These are phyloP conservation scores for Euphydryas editha DNA, from an alignment of 2,888 invertebrate species.

Conservation along the genomic window DNA sequence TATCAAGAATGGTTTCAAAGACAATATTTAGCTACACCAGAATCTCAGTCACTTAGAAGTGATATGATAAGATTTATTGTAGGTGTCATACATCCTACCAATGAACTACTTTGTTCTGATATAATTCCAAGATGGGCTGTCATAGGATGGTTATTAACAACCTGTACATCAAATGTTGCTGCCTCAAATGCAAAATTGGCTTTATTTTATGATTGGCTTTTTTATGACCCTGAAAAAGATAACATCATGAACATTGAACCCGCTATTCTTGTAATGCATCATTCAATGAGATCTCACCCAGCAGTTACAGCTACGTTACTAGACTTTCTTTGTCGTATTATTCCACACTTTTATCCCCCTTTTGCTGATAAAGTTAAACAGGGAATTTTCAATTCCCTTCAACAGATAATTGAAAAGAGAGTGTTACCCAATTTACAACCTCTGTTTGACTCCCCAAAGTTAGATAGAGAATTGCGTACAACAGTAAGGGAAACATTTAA, in stretches of 20 bases:
- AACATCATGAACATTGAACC: conserved; percentile 98
- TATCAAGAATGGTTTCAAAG: conserved; percentile 98
- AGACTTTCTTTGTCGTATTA: conserved; percentile 96
- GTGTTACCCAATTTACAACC: conserved; percentile 94
- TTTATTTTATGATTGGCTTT: conserved; percentile 96
- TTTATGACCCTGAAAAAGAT: conserved; percentile 95
- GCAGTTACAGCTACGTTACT: conserved; percentile 94
- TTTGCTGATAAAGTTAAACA: conserved; percentile 90
- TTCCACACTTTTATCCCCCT: conserved; percentile 93
- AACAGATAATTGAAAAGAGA: conserved; percentile 95
- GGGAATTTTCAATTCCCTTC: conserved; percentile 92
- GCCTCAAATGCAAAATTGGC: conserved; percentile 96
- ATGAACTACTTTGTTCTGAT: conserved; percentile 96
- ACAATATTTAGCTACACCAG: conserved; percentile 95
- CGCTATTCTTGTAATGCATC: conserved; percentile 96
- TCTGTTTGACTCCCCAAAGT: conserved; percentile 93
- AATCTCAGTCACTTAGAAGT: conserved; percentile 94
- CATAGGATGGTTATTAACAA: conserved; percentile 96
- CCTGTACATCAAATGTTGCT: conserved; percentile 94
- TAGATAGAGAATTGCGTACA: conserved; percentile 91
- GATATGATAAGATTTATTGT: conserved; percentile 97
- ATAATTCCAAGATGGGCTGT: conserved; percentile 98
- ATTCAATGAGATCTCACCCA: conserved; percentile 96
- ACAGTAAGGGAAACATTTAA: conserved; percentile 95
- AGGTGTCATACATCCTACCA: conserved; percentile 96